Base-by-base conservation (phyloP, 2,113 vertebrate genomes). In the Petromus typicus region DNA sequence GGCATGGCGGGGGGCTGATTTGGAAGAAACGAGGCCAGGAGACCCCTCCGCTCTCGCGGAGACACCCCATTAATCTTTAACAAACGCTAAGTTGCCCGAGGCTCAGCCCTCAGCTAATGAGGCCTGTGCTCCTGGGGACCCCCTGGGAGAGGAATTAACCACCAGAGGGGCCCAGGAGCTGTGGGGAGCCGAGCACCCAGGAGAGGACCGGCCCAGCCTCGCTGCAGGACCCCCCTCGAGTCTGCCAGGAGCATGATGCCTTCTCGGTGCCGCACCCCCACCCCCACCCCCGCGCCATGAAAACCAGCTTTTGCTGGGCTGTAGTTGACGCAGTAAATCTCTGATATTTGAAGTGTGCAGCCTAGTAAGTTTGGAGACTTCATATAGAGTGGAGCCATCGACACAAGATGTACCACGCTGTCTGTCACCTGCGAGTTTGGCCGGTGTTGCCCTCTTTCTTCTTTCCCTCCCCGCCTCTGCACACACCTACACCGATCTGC, bases 61-160 rank as follows among this genome's bases (percentile, higher is more conserved):
- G 96, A 97, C 81, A 97, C 97, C 91, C 97, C 96, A 98, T 97
- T 98, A 98, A 98, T 98, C 95, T 97, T 98, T 98, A 98, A 97
- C 93, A 94, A 98, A 98, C 91, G 87, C 2, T 75, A 86, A 95
- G 89, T 95, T 97, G 93, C 83, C 48, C 0, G 69, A 92, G 90
- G 91, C 96, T 25, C 8, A 94, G 83, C 7, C 87, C 86, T 96
- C 89, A 14, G 23, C 96, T 97, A 98, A 98, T 97, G 97, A 98
- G 96, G 96, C 96, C 96, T 98, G 61, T 30, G 89, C 95, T 84
- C 89, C 89, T 83, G 64, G 89, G 85, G 91, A 34, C 61, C 92
- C 95, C 93, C 85, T 3, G 0, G 94, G 86, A 48, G 91, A 69
- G 76, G 93, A 95, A 97, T 97, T 96, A 98, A 89, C 90, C 92